Base-by-base conservation (phyloP, 2,797 vertebrate species). In the Podarcis lilfordi region DNA sequence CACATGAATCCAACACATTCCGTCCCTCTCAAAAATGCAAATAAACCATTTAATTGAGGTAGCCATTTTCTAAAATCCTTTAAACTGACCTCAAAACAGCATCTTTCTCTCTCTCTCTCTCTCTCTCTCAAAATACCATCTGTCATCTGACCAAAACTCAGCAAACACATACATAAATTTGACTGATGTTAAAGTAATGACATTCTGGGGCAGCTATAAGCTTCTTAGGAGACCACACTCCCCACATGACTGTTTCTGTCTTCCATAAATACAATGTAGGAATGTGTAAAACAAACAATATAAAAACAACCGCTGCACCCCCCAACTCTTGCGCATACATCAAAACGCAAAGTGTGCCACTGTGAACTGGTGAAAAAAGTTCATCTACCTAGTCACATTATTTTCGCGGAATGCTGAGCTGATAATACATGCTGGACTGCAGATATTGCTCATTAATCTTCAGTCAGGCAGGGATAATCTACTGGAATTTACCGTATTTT, bases 401-500 rank as follows among this genome's bases (percentile, higher is more conserved):
- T 81, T 27, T 87, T 76, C n/a, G 13, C 69, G 11, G 86, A 90
- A 83, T 77, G 79, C 66, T 87, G 87, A 80, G 80, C 59, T 84
- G 91, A 76, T 2, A 71, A 43, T 7, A 92, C 32, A 17, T 59
- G 74, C 32, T 61, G 64, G 82, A 55, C 64, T 89, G 86, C 0
- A 9, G 50, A 45, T 80, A 86, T 80, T 85, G 45, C 50, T 92
- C 64, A 76, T 50, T 45, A 27, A 68, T 92, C 85, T 91, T 84
- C 75, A 85, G 68, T 11, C 87, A 91, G 29, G 32, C 77, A 92
- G 86, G 89, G 55, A 87, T 71, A 89, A 93, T 84, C 74, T 88
- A 76, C 43, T 80, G 19, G 77, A 89, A 92, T 87, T 85, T 89
- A 32, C 32, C 32, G 32, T 32, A 32, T 32, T 32, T 32, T 32